Percentiles rank a stretch among this genome's conserved stretches.
Conservation (phyloP, 1,140 invertebrate genomes). For the Dreissena polymorpha region DNA sequence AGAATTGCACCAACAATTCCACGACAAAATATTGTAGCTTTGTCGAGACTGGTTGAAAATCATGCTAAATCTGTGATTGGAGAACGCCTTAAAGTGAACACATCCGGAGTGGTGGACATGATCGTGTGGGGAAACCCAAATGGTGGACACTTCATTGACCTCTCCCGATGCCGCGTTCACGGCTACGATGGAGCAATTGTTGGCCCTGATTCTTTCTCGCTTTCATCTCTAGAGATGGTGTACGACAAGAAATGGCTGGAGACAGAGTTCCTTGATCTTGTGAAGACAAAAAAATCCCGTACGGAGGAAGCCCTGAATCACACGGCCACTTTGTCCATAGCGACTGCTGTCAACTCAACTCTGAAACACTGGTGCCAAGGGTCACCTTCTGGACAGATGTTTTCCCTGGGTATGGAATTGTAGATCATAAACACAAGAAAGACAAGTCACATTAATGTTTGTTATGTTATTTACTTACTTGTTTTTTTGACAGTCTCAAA, state of each 20-base stretch:
- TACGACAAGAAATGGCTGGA: constrained; percentile 76
- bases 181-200: constrained; percentile 76
- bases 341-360: constrained; percentile 66
- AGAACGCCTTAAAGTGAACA: constrained; percentile 72
- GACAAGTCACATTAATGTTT: no score
- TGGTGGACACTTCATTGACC: constrained; percentile 71
- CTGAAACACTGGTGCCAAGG: constrained; percentile 75
- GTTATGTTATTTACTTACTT: no score
- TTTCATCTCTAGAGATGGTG: constrained; percentile 72
- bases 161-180: constrained; percentile 70
- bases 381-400: constrained; percentile 71
- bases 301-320: constrained; percentile 62
- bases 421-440: no score
- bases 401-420: constrained; percentile 62
- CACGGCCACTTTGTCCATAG: constrained; percentile 59
- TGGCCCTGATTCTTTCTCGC: constrained; percentile 76
- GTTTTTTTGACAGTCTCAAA: no score
- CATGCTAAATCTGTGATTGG: constrained; percentile 75
- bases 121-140: constrained; percentile 78
- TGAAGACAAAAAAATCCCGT: constrained; percentile 56
- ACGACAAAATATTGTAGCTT: constrained; percentile 74
- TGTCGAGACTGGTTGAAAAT: constrained; percentile 74
- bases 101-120: constrained; percentile 74
- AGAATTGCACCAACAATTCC: constrained; percentile 71
- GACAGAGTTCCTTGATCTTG: constrained; percentile 70